Evolutionary conservation across 2,113 vertebrate genomes (phyloP).

Genomic region (Lasiurus cinereus): DNA sequence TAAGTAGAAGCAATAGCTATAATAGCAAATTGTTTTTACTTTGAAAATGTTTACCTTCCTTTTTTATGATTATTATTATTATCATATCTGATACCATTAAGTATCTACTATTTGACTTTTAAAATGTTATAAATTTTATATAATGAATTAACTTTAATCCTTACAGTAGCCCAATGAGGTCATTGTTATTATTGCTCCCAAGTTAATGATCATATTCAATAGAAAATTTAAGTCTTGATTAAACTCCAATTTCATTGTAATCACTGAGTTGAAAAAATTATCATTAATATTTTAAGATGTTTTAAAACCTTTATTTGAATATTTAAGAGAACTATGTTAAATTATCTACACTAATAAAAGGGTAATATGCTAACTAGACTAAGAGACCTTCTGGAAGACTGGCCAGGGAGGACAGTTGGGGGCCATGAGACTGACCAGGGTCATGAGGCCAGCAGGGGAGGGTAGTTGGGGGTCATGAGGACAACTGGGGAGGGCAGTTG

Average conservation of each 20-base stretch:
- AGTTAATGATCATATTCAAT: not conserved
- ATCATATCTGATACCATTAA: not conserved
- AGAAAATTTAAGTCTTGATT: not conserved
- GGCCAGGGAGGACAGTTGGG: no score
- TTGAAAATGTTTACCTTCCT: not conserved
- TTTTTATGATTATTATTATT: not conserved
- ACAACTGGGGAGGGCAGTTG: no score
- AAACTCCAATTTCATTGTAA: not conserved
- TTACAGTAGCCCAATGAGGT: not conserved
- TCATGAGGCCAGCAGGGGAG: no score
- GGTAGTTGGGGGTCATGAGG: no score
- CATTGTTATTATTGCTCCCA: not conserved
- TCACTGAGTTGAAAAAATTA: not conserved
- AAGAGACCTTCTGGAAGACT: no score
- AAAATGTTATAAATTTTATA: not conserved
- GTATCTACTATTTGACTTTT: not conserved
- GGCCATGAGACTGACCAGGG: no score
- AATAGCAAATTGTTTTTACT: constrained; percentile 10
- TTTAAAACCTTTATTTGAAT: not conserved
- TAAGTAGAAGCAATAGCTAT: not conserved
- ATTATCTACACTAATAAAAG: not conserved
- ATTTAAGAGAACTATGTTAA: not conserved
- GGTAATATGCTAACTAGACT: no score
- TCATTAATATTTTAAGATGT: not conserved
- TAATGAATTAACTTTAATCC: not conserved